Conservation (phyloP, 2,888 invertebrate species). For the Fissipunctia ypsillon region DNA sequence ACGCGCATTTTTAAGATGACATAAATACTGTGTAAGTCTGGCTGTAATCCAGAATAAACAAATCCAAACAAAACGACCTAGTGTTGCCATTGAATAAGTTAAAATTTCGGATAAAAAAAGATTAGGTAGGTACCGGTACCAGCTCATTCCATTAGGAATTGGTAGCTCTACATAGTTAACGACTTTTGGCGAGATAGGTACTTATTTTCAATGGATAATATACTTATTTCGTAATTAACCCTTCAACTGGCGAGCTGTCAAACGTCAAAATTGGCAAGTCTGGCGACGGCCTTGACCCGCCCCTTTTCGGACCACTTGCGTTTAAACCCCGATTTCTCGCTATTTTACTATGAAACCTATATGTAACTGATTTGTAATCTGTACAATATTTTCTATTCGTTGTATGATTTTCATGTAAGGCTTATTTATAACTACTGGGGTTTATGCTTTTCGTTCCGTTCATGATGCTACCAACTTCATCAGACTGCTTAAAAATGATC, state of each 20-base stretch:
- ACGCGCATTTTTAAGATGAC: slow-evolving; percentile 21
- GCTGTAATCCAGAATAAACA: slow-evolving; percentile 8
- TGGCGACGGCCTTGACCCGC: no score
- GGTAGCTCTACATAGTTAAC: neutral
- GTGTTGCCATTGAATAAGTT: slow-evolving; percentile 31
- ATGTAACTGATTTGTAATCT: no score
- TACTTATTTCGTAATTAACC: no score
- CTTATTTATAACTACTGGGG: no score
- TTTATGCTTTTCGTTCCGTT: neutral
- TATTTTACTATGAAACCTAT: no score
- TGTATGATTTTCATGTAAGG: no score
- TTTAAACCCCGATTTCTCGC: no score
- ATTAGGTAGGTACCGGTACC: neutral
- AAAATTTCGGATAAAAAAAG: neutral
- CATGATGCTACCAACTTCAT: neutral
- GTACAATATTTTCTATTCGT: no score
- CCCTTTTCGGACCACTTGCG: no score
- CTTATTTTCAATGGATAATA: neutral
- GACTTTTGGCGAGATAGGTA: neutral
- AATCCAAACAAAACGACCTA: slow-evolving; percentile 18
- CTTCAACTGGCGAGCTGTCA: no score
- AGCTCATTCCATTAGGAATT: neutral
- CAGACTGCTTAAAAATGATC: neutral
- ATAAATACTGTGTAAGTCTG: slow-evolving; percentile 4
- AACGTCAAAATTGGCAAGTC: no score